Conservation (phyloP, 2,797 vertebrate species). For the Anguilla marmorata region DNA sequence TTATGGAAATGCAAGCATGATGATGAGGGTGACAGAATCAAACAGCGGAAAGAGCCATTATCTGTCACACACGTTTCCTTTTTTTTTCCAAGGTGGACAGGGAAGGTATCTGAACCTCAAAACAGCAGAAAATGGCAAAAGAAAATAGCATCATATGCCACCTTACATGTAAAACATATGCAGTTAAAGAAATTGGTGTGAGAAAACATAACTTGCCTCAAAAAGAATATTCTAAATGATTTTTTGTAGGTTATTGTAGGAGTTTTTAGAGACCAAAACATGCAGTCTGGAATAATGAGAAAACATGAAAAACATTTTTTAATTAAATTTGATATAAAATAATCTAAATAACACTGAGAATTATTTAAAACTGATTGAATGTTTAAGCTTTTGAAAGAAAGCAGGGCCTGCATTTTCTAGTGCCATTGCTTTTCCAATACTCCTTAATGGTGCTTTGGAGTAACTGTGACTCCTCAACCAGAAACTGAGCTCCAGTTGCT, state of each 20-base stretch:
- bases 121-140: conserved; percentile 17
- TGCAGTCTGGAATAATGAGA: not conserved
- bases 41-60: conserved; percentile 43
- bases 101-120: conserved; percentile 6
- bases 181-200: not conserved
- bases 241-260: not conserved
- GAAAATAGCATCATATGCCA: conserved; percentile 10
- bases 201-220: not conserved
- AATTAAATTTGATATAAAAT: not conserved
- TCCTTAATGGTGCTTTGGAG: conserved; percentile 10
- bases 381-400: not conserved
- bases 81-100: conserved; percentile 11
- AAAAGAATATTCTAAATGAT: not conserved
- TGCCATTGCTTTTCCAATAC: not conserved
- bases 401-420: not conserved
- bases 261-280: not conserved
- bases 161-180: not conserved
- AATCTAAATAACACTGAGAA: not conserved
- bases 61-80: conserved; percentile 29
- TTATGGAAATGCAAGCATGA: conserved; percentile 36
- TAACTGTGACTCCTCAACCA: not conserved
- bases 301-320: not conserved
- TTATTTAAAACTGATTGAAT: not conserved
- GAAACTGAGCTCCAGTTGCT: conserved; percentile 22
- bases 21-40: conserved; percentile 36